Base-by-base conservation (phyloP, 2,888 invertebrate genomes). In the Drosophila quinaria region DNA sequence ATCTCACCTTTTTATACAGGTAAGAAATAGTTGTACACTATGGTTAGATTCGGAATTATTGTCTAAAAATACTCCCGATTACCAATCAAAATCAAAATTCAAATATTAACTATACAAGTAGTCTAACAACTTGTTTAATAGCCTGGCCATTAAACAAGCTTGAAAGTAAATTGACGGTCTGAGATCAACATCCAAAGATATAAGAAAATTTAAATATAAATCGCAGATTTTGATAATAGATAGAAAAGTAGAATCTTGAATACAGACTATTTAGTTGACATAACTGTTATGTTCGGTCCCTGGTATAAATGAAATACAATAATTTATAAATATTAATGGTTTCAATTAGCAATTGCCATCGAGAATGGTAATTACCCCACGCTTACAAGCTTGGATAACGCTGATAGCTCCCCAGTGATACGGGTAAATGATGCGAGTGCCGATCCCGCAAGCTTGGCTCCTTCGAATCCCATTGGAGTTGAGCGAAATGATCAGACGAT, bases 1-100 rank as follows among this genome's bases (percentile, higher is more conserved):
- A 93, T 95, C 91, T 95, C 95, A 85, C 95, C 95, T 76, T 95
- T 95, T 92, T 95, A 95, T 92, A 94, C 95, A 94, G 95, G 95
- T 95, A 94, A 94, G 91, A 64, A 55, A 49, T 37, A 19, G 22
- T 5, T 22, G 17, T 3, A 35, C 19, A 25, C 2, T 19, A 6
- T 19, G 35, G 11, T 19, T 46, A 25, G 13, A n/a, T 11, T 47
- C 17, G 3, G 15, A 11, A 22, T 13, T 1, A 25, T 13, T 37
- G n/a, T 33, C 50, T 9, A 35, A 25, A 25, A 39, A 37, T 41
- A 10, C 13, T 37, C 22, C 13, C n/a, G 25, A 8, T 6, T n/a
- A 11, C n/a, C 22, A 25, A 25, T n/a, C 44, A 1, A 44, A 25
- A 25, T n/a, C 44, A 1, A 8, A 13, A 1, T 25, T 3, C n/a